These are phyloP conservation scores for Scophthalmus maximus DNA, from an alignment of 2,113 vertebrate genomes.

Conservation along the genomic window DNA sequence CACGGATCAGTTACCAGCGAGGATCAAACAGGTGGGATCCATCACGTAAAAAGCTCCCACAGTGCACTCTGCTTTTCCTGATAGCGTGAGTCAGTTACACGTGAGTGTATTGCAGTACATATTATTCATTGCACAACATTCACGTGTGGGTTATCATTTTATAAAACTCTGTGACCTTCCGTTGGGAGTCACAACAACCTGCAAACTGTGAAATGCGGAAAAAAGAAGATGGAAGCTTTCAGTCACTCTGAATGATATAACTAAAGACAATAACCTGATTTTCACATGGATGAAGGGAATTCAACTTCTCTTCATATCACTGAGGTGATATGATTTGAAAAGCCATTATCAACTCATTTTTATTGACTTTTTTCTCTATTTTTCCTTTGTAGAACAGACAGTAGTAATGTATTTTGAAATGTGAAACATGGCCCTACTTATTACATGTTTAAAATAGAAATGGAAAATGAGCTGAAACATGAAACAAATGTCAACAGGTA, in stretches of 20 bases:
- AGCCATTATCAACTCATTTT: too few species aligned
- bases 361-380: not conserved
- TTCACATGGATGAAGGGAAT: not conserved
- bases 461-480: not conserved
- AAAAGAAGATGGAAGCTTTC: not conserved
- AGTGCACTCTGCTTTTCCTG: conserved; percentile 25
- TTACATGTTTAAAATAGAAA: too few species aligned
- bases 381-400: not conserved
- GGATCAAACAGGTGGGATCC: conserved; percentile 70
- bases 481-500: not conserved
- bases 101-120: not conserved
- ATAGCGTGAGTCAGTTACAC: conserved; percentile 10
- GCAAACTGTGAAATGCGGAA: too few species aligned
- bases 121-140: not conserved
- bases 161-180: not conserved
- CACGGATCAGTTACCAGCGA: conserved; percentile 56
- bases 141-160: not conserved
- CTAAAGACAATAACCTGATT: not conserved
- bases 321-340: too few species aligned
- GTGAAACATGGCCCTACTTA: too few species aligned
- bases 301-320: not conserved
- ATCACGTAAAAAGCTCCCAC: conserved; percentile 47
- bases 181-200: too few species aligned
- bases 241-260: not conserved
- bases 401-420: not conserved